Evolutionary conservation across 2,113 vertebrate genomes (phyloP).

Genomic region (Charina bottae): DNA sequence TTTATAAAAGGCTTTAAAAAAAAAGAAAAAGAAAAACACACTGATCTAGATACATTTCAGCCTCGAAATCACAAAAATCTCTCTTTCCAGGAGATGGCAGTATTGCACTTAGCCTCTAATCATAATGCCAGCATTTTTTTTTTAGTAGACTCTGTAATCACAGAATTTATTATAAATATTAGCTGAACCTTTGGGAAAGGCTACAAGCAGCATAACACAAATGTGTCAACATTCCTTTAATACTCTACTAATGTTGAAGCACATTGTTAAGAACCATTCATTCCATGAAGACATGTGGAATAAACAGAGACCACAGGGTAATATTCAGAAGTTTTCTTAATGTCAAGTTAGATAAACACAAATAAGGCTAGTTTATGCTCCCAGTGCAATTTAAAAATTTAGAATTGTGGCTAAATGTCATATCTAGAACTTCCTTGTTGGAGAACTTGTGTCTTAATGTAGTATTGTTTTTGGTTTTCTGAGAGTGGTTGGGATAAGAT

Average conservation of each 20-base stretch:
- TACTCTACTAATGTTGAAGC: background rate
- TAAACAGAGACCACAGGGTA: background rate
- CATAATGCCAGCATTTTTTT: background rate
- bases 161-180: background rate
- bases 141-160: background rate
- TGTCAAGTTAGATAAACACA: background rate
- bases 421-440: background rate
- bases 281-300: background rate
- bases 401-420: background rate
- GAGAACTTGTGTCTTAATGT: background rate
- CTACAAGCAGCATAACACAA: background rate
- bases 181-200: background rate
- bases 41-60: background rate
- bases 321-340: background rate
- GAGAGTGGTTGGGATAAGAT: background rate
- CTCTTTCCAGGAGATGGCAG: constrained; percentile 25
- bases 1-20: no score
- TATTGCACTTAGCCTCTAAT: background rate
- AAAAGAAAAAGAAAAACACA: no score
- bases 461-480: background rate
- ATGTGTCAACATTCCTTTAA: background rate
- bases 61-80: background rate
- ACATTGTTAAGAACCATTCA: background rate
- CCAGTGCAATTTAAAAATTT: background rate
- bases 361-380: background rate